phyloP scores from a whole-genome alignment of 2,113 vertebrate species.

The Megalops atlanticus region DNA sequence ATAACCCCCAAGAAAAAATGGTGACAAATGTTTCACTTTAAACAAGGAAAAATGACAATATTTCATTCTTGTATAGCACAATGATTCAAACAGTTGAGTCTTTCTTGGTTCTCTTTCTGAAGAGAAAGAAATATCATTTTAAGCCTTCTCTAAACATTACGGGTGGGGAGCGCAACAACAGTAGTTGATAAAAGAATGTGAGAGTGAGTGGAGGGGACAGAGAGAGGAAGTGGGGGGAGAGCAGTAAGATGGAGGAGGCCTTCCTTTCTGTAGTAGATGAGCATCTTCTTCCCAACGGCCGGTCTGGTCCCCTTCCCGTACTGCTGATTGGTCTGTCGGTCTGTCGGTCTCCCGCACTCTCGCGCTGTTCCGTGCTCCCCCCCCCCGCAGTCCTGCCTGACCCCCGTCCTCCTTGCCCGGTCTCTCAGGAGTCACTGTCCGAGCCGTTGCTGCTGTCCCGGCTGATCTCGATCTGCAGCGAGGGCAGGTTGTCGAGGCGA shows the following conservation, averaged over 20 bases:
- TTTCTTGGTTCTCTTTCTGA: background rate
- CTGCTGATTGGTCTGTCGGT: background rate
- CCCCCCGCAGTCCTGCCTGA: background rate
- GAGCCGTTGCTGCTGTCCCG: conserved; percentile 91
- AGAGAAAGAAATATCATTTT: background rate
- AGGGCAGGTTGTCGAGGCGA: conserved; percentile 91
- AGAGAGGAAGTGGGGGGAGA: background rate
- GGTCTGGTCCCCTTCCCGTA: background rate
- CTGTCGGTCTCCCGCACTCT: background rate
- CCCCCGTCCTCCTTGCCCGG: background rate
- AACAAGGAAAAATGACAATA: background rate
- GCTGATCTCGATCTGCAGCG: conserved; percentile 97
- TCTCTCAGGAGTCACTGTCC: conserved; percentile 86
- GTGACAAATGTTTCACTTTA: background rate
- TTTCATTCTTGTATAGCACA: background rate
- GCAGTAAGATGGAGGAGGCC: background rate
- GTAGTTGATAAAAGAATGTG: background rate
- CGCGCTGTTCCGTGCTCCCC: background rate
- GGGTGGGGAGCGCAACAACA: background rate
- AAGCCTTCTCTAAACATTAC: background rate
- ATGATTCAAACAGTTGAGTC: background rate
- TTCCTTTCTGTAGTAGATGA: background rate
- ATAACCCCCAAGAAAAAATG: background rate
- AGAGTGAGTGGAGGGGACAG: background rate
- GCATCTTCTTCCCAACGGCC: too few species aligned